A percentile compares a stretch with the other conserved stretches of the same genome.
Conservation (phyloP, 2,797 vertebrate genomes). For the Anguilla anguilla region DNA sequence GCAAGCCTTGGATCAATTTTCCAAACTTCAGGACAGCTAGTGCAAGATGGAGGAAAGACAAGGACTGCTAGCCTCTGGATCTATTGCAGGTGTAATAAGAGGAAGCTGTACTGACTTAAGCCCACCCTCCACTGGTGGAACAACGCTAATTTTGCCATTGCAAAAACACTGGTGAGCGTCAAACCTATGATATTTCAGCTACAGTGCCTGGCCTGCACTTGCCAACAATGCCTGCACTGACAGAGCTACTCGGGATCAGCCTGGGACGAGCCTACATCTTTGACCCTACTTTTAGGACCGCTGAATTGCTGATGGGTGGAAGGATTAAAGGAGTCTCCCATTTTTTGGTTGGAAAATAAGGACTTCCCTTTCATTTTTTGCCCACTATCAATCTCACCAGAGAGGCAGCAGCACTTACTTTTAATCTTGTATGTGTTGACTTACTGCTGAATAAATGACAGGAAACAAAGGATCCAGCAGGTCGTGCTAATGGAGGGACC, state of each 20-base stretch:
- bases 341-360: not conserved
- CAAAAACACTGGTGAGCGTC: too few relatives aligned
- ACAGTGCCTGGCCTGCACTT: not conserved
- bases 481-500: not conserved
- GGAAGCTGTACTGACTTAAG: too few relatives aligned
- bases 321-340: not conserved
- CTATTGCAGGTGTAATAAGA: too few relatives aligned
- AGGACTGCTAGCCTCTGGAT: too few relatives aligned
- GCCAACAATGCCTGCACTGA: not conserved
- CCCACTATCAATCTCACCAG: too few relatives aligned
- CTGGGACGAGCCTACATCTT: not conserved
- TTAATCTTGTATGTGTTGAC: not conserved
- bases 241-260: not conserved
- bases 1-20: too few relatives aligned
- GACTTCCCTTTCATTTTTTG: not conserved
- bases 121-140: too few relatives aligned
- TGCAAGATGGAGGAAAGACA: too few relatives aligned
- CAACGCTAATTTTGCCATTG: too few relatives aligned
- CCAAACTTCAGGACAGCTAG: too few relatives aligned
- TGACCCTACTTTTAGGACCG: not conserved
- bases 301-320: not conserved
- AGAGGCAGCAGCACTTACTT: not conserved
- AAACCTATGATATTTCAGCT: not conserved
- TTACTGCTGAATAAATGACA: not conserved
- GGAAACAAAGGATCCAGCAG: not conserved